A percentile compares a stretch with the other conserved stretches of the same genome.
These are phyloP conservation scores for Sardina pilchardus DNA, from an alignment of 2,113 vertebrate genomes.

Conservation along the genomic window DNA sequence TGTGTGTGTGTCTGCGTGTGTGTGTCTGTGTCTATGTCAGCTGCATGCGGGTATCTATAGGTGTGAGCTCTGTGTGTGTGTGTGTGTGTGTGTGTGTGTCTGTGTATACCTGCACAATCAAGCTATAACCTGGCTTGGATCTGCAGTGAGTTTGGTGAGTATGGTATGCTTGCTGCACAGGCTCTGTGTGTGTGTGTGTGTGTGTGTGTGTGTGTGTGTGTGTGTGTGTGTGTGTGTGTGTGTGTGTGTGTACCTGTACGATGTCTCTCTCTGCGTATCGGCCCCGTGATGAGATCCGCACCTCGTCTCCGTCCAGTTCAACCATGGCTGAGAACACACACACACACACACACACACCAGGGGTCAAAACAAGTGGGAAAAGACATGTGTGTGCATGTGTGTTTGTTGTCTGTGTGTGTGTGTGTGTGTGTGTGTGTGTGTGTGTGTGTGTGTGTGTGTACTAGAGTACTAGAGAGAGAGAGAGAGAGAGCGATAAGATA, in stretches of 20 bases:
- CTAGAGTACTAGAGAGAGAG: too few relatives aligned
- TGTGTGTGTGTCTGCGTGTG: too few relatives aligned
- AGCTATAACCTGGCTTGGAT: too few relatives aligned
- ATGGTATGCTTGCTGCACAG: background rate
- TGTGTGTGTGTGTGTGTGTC: too few relatives aligned
- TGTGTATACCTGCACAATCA: too few relatives aligned
- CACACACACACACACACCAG: background rate
- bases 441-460: background rate
- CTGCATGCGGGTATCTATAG: too few relatives aligned
- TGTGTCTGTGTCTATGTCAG: too few relatives aligned
- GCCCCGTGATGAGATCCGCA: conserved; percentile 94
- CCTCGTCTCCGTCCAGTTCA: conserved; percentile 92
- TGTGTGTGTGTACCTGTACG: conserved; percentile 81
- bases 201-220: conserved; percentile 1
- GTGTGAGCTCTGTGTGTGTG: too few relatives aligned
- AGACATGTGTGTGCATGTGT: background rate
- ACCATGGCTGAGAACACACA: conserved; percentile 82
- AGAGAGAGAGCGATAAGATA: too few relatives aligned
- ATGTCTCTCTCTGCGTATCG: conserved; percentile 94
- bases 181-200: conserved; percentile 2
- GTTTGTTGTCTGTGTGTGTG: background rate
- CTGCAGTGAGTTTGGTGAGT: background rate
- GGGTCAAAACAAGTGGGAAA: background rate
- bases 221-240: conserved; percentile 29
- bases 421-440: background rate